Percentiles rank a stretch among this genome's conserved stretches.
These are phyloP conservation scores for Holacanthus passer DNA, from an alignment of 2,113 vertebrate genomes.

Conservation along the genomic window DNA sequence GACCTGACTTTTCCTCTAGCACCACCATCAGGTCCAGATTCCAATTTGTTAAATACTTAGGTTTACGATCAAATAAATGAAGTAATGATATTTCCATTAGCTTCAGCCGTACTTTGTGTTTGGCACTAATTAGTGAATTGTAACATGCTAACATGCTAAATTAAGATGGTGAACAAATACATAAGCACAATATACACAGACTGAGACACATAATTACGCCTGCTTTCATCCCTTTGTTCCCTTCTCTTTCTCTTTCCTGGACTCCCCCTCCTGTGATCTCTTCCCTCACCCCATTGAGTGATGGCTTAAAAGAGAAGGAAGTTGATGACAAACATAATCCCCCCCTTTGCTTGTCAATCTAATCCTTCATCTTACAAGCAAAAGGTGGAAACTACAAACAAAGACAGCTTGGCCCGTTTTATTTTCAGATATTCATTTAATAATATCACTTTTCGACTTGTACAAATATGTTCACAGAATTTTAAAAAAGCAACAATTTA, in stretches of 20 bases:
- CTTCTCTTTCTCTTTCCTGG: constrained; percentile 1
- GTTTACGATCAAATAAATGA: background rate
- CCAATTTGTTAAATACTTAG: too few relatives aligned
- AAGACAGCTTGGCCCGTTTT: background rate
- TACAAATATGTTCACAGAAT: constrained; percentile 82
- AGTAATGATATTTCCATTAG: background rate
- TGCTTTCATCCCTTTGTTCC: constrained; percentile 1
- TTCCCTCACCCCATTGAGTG: constrained; percentile 2
- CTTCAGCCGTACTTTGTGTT: background rate
- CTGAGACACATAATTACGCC: background rate
- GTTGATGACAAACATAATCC: constrained; percentile 36
- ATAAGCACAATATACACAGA: background rate
- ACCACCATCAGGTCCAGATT: background rate
- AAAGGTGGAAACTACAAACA: constrained; percentile 10
- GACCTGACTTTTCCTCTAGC: background rate
- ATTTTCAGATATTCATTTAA: constrained; percentile 78
- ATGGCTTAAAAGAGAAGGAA: constrained; percentile 37
- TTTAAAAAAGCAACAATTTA: constrained; percentile 47
- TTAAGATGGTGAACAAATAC: background rate
- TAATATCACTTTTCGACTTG: constrained; percentile 70
- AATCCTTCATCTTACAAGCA: constrained; percentile 9
- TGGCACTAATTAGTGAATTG: background rate
- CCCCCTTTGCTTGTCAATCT: constrained; percentile 22
- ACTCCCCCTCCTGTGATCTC: constrained; percentile 2
- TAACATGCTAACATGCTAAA: background rate